Evolutionary conservation across 2,113 vertebrate genomes (phyloP), one percentile per base, ranked within the genome.

Genomic region (Thryonomys swinderianus): DNA sequence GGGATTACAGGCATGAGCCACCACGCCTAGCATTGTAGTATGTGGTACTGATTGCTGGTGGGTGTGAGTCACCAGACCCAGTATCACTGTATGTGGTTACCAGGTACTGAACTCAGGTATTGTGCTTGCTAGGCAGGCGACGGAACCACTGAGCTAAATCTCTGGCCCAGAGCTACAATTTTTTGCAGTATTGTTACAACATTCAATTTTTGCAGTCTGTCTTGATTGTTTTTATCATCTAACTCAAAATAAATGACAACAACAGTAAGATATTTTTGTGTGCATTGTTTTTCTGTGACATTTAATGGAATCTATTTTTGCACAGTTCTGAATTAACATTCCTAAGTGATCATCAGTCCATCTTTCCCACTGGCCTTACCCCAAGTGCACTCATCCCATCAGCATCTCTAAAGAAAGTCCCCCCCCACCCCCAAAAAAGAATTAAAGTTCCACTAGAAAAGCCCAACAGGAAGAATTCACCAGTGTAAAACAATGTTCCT

Each of bases 401-500:
- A 73, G 27, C 32, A 37, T 85, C 48, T 95, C 59, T 40, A 80
- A 83, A 92, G n/a, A n/a, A n/a, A n/a, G n/a, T n/a, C n/a, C n/a
- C n/a, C n/a, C n/a, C n/a, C n/a, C n/a, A n/a, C n/a, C n/a, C n/a
- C n/a, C n/a, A n/a, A n/a, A n/a, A n/a, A n/a, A n/a, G 45, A 73
- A 51, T 59, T 62, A 85, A 94, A 90, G 40, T 90, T 83, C 45
- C 69, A 34, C 74, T 91, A 67, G 74, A 91, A 90, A 94, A 82
- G 85, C 45, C 45, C 89, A 94, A 69, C 73, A 93, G 61, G 86
- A 97, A 94, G 62, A 95, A 88, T 69, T 57, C 71, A 92, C 23
- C 87, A 51, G 71, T 78, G 80, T 95, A 83, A 89, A 90, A 64
- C 42, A 76, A 14, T 69, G 64, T 62, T 74, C 84, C 73, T 93